These are phyloP conservation scores for Charina bottae DNA, from an alignment of 2,113 vertebrate species.

Conservation along the genomic window DNA sequence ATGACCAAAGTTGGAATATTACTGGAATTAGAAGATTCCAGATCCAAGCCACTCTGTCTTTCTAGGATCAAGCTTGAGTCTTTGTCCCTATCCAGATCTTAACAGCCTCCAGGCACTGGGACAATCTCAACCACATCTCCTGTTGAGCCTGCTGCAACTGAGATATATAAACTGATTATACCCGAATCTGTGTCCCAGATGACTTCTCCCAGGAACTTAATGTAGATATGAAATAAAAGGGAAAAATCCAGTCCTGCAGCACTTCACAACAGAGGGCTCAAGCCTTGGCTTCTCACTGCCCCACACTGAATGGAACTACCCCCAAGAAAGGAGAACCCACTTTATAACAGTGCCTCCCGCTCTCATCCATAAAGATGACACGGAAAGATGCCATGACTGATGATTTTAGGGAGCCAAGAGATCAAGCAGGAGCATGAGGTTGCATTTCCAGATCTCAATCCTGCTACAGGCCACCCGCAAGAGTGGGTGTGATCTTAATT, in stretches of 20 bases:
- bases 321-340: neutral
- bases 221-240: neutral
- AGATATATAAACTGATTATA: neutral
- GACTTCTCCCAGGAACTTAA: neutral
- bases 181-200: neutral
- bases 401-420: neutral
- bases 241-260: neutral
- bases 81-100: neutral
- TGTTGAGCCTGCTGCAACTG: neutral
- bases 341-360: neutral
- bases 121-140: neutral
- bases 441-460: neutral
- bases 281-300: neutral
- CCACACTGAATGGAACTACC: neutral
- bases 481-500: neutral
- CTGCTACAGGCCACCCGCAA: neutral
- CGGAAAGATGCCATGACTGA: neutral
- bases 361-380: neutral
- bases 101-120: neutral
- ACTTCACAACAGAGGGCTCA: neutral
- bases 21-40: neutral
- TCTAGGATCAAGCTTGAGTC: neutral
- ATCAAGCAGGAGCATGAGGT: neutral
- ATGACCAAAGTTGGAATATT: neutral
- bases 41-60: neutral